Evolutionary conservation across 2,888 invertebrate species (phyloP).

Genomic region (Pelosia muscerda): DNA sequence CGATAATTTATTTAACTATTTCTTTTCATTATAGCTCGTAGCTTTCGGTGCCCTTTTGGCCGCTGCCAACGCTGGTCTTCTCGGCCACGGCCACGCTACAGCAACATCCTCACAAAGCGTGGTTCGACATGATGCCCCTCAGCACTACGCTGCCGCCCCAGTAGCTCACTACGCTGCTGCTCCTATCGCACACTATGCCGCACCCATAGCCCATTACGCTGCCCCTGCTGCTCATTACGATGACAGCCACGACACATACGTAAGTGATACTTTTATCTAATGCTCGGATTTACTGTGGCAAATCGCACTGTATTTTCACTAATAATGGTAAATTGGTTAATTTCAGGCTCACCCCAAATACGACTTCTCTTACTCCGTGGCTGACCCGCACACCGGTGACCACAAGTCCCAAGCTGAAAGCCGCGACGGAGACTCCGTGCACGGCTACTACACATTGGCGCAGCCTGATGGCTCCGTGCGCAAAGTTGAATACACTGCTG

Average conservation of each 20-base stretch:
- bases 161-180: conserved; percentile 32
- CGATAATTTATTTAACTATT: background rate
- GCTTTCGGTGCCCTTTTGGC: conserved; percentile 56
- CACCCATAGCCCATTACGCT: conserved; percentile 30
- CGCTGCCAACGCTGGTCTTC: conserved; percentile 48
- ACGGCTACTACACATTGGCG: conserved; percentile 81
- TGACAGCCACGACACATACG: conserved; percentile 6
- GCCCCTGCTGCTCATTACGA: background rate
- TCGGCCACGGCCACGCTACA: conserved; percentile 65
- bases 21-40: conserved; percentile 27
- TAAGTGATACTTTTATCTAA: background rate
- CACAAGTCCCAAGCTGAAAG: conserved; percentile 85
- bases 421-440: conserved; percentile 76
- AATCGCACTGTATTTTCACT: background rate
- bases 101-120: conserved; percentile 68
- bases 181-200: conserved; percentile 30
- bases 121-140: conserved; percentile 58
- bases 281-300: background rate
- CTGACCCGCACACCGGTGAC: conserved; percentile 88
- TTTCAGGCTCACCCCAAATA: conserved; percentile 81
- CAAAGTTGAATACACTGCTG: conserved; percentile 85
- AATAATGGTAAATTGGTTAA: background rate
- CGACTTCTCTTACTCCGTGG: conserved; percentile 85
- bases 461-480: conserved; percentile 84
- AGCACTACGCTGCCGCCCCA: conserved; percentile 40